These are phyloP conservation scores for Polydesmus complanatus DNA, from an alignment of 2,888 invertebrate species.

Conservation along the genomic window DNA sequence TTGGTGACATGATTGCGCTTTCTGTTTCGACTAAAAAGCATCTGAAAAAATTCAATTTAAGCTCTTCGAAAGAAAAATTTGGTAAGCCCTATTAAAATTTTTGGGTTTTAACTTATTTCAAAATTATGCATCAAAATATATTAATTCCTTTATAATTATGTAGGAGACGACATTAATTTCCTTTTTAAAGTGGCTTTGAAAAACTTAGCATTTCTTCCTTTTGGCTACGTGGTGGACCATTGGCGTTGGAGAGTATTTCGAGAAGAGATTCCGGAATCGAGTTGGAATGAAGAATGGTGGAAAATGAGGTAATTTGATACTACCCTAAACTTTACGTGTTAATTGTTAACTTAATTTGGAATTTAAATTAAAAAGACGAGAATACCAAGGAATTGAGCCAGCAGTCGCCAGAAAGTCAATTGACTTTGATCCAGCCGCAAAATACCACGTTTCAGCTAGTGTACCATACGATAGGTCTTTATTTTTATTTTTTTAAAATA, in stretches of 20 bases:
- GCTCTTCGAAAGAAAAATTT: slow-evolving; percentile 14
- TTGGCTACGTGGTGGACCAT: slow-evolving; percentile 64
- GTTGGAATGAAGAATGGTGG: slow-evolving; percentile 82
- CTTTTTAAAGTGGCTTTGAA: slow-evolving; percentile 72
- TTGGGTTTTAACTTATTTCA: too few species aligned
- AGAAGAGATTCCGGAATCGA: slow-evolving; percentile 53
- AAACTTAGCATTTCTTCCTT: slow-evolving; percentile 70
- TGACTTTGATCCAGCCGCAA: slow-evolving; percentile 84
- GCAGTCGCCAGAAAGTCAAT: slow-evolving; percentile 68
- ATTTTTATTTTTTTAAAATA: neutral
- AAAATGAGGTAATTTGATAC: slow-evolving; percentile 47
- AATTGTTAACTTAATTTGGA: neutral
- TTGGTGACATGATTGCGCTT: slow-evolving; percentile 48
- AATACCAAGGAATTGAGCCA: slow-evolving; percentile 60
- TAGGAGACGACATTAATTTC: slow-evolving; percentile 66
- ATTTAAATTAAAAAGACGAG: slow-evolving; percentile 1
- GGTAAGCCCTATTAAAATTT: neutral
- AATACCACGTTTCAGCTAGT: slow-evolving; percentile 82
- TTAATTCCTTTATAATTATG: neutral
- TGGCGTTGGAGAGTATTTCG: slow-evolving; percentile 79
- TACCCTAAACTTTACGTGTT: neutral
- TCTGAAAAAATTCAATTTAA: slow-evolving; percentile 1
- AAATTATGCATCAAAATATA: too few species aligned
- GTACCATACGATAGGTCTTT: slow-evolving; percentile 67
- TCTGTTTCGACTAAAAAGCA: slow-evolving; percentile 15